Conservation (phyloP, 2,888 invertebrate genomes). For the Apeira syringaria region DNA sequence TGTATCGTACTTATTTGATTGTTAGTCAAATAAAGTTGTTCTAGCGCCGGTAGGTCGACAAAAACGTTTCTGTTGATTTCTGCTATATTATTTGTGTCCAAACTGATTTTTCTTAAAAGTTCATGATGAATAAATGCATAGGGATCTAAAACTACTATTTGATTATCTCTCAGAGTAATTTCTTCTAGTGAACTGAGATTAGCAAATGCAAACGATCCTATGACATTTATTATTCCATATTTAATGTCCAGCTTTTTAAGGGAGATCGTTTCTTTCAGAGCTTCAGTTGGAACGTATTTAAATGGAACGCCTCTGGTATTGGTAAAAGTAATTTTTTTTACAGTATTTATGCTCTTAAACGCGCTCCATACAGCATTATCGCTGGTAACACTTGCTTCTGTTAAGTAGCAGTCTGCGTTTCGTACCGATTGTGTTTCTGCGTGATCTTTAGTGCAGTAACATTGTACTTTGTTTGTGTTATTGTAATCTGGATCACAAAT, state of each 20-base stretch:
- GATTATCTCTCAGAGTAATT: conserved; percentile 86
- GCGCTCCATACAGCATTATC: conserved; percentile 87
- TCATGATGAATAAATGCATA: conserved; percentile 88
- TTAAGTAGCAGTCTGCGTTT: conserved; percentile 88
- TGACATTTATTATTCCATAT: conserved; percentile 86
- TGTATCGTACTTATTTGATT: conserved; percentile 94
- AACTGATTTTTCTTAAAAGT: conserved; percentile 84
- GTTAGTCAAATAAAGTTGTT: conserved; percentile 90
- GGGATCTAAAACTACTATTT: conserved; percentile 84
- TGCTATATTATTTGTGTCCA: conserved; percentile 88
- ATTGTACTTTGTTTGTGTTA: conserved; percentile 60
- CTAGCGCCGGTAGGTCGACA: conserved; percentile 86
- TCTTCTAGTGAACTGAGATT: conserved; percentile 86
- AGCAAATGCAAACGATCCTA: conserved; percentile 88
- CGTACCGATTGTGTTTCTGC: conserved; percentile 61
- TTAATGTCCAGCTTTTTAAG: conserved; percentile 85
- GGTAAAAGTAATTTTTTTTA: conserved; percentile 86
- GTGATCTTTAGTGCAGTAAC: conserved; percentile 55
- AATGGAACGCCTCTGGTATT: conserved; percentile 86
- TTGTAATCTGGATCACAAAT: conserved; percentile 61
- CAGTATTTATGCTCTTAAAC: conserved; percentile 85
- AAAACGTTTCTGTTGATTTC: conserved; percentile 90
- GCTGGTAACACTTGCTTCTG: conserved; percentile 78
- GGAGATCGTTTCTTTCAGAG: conserved; percentile 83
- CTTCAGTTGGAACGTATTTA: conserved; percentile 87